phyloP scores from a whole-genome alignment of 2,113 vertebrate genomes.

The Plectropomus leopardus region DNA sequence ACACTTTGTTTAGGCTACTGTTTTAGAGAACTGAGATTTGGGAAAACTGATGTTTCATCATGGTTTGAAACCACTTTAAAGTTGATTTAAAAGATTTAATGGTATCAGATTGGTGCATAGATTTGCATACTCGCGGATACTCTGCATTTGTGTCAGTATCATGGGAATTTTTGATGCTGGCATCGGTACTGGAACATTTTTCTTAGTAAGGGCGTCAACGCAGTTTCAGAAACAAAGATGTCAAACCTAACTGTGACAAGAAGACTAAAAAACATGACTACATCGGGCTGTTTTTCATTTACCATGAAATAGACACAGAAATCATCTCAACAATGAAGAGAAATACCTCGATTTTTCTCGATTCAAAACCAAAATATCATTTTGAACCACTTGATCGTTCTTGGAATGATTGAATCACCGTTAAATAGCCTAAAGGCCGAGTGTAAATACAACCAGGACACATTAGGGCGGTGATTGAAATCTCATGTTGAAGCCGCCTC shows the following conservation, averaged over 20 bases:
- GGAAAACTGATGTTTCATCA: too few relatives aligned
- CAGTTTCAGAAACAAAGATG: background rate
- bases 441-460: constrained; percentile 1
- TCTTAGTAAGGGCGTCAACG: too few relatives aligned
- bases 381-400: constrained; percentile 2
- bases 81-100: too few relatives aligned
- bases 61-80: too few relatives aligned
- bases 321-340: background rate
- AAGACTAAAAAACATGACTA: background rate
- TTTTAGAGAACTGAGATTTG: too few relatives aligned
- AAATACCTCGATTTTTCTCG: background rate
- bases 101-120: too few relatives aligned
- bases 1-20: too few relatives aligned
- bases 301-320: background rate
- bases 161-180: too few relatives aligned
- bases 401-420: background rate
- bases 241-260: background rate
- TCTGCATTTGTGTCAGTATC: too few relatives aligned
- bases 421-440: background rate
- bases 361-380: background rate
- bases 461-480: constrained; percentile 13
- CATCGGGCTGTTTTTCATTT: background rate
- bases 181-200: too few relatives aligned
- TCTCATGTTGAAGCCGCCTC: constrained; percentile 4
- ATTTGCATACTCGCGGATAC: too few relatives aligned